phyloP scores from a whole-genome alignment of 2,797 vertebrate genomes.

The Onychomys torridus region DNA sequence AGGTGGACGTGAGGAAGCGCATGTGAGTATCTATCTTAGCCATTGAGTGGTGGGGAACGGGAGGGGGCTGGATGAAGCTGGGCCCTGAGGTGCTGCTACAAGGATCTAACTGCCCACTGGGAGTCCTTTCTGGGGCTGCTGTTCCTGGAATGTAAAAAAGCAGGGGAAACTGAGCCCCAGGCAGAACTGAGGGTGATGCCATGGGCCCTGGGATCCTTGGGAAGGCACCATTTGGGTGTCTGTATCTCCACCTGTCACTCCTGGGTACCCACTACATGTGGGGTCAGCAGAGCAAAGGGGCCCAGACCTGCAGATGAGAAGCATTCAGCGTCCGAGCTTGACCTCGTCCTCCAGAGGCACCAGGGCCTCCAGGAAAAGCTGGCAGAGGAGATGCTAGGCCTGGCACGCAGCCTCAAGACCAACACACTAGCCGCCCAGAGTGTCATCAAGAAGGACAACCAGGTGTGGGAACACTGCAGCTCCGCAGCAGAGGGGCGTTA shows the following conservation, averaged over 20 bases:
- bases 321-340: constrained; percentile 94
- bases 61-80: not conserved
- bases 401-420: constrained; percentile 97
- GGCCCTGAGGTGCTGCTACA: not conserved
- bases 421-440: constrained; percentile 96
- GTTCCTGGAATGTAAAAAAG: not conserved
- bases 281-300: constrained; percentile 81
- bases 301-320: constrained; percentile 90
- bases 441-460: constrained; percentile 98
- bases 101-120: not conserved
- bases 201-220: no score
- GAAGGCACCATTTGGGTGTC: not conserved
- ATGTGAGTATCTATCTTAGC: constrained; percentile 84
- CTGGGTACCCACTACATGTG: not conserved
- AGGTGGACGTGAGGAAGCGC: constrained; percentile 83
- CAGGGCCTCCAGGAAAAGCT: constrained; percentile 97
- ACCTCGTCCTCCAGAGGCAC: constrained; percentile 94
- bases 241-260: fast-evolving
- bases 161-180: not conserved
- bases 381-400: constrained; percentile 96
- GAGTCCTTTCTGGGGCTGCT: not conserved
- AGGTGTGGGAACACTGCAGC: constrained; percentile 87
- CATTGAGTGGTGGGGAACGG: fast-evolving
- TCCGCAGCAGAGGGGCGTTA: not conserved
- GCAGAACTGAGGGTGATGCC: not conserved